These are phyloP conservation scores for Cosmopolites sordidus DNA, from an alignment of 2,888 invertebrate species.

Conservation along the genomic window DNA sequence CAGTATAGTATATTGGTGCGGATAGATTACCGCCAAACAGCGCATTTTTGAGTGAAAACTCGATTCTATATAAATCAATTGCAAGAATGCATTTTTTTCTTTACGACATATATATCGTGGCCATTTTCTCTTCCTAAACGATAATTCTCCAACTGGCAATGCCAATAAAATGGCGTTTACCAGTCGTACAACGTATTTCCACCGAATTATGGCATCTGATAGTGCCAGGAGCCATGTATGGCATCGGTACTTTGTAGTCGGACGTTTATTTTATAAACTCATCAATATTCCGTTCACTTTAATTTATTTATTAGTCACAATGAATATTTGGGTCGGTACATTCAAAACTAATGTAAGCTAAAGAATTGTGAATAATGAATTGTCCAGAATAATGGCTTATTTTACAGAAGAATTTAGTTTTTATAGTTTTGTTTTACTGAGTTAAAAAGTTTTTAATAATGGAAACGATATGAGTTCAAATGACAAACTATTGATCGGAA, in stretches of 20 bases:
- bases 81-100: constrained; percentile 7
- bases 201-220: constrained; percentile 20
- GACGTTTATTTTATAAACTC: constrained; percentile 3
- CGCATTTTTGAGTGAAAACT: constrained; percentile 2
- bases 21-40: not conserved
- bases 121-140: constrained; percentile 20
- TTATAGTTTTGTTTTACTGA: too few relatives aligned
- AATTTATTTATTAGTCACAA: too few relatives aligned
- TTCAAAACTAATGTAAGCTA: too few relatives aligned
- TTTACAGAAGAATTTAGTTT: too few relatives aligned
- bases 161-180: constrained; percentile 22
- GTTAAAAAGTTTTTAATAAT: too few relatives aligned
- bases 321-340: too few relatives aligned
- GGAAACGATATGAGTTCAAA: too few relatives aligned
- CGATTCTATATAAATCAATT: constrained; percentile 10
- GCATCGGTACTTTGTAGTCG: constrained; percentile 8
- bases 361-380: too few relatives aligned
- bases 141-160: constrained; percentile 14
- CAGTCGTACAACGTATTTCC: constrained; percentile 6
- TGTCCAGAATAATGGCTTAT: too few relatives aligned
- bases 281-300: too few relatives aligned
- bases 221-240: constrained; percentile 9
- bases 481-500: too few relatives aligned
- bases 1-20: not conserved
- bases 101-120: constrained; percentile 2